Evolutionary conservation across 2,888 invertebrate genomes (phyloP).

Genomic region (Torymus aiolomorphi): DNA sequence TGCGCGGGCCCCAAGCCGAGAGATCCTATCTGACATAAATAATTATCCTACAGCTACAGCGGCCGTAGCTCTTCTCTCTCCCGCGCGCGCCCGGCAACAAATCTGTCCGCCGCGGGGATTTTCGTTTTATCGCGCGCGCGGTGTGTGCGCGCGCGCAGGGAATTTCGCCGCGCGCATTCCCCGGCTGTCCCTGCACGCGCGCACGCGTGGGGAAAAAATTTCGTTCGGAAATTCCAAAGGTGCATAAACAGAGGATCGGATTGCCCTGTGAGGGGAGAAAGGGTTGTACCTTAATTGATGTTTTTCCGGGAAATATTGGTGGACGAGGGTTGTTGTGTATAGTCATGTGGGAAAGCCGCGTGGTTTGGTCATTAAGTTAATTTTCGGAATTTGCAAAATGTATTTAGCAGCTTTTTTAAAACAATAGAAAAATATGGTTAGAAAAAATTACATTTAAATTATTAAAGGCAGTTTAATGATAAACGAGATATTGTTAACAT

Average conservation of each 20-base stretch:
- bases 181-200: constrained; percentile 32
- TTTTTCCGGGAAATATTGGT: background rate
- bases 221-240: constrained; percentile 28
- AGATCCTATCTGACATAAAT: constrained; percentile 75
- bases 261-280: background rate
- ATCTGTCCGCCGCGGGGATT: constrained; percentile 58
- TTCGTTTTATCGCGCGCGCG: constrained; percentile 65
- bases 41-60: constrained; percentile 69
- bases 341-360: too few species aligned
- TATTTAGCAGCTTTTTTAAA: too few species aligned
- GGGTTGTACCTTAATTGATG: constrained; percentile 22
- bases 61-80: too few species aligned
- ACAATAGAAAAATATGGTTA: too few species aligned
- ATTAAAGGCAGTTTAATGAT: too few species aligned
- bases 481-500: too few species aligned
- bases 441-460: too few species aligned
- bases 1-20: constrained; percentile 59
- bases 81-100: constrained; percentile 65
- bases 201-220: constrained; percentile 17
- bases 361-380: too few species aligned
- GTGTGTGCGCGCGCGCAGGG: background rate
- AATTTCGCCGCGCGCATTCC: constrained; percentile 61
- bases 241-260: constrained; percentile 37
- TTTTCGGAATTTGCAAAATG: too few species aligned
- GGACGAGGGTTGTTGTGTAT: too few species aligned